Evolutionary conservation across 2,113 vertebrate species (phyloP).

Genomic region (Calcarius ornatus): DNA sequence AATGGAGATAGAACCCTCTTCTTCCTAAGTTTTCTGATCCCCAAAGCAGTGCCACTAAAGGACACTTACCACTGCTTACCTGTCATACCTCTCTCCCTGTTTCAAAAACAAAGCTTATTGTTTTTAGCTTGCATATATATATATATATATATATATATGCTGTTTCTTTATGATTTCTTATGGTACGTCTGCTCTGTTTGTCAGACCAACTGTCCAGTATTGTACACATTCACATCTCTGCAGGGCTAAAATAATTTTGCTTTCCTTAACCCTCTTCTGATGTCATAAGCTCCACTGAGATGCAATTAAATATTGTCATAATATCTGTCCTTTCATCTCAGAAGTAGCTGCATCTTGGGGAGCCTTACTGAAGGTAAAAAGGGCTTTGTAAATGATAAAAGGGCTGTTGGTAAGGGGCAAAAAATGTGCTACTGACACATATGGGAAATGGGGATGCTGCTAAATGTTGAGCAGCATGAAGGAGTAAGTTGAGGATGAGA

Average conservation of each 20-base stretch:
- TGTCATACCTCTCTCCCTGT: neutral
- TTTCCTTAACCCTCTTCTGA: neutral
- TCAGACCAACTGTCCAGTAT: neutral
- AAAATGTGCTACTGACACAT: neutral
- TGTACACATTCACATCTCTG: neutral
- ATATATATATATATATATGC: no score
- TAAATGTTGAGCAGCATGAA: neutral
- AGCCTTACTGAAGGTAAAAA: neutral
- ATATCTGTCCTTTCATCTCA: neutral
- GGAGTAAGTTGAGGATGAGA: neutral
- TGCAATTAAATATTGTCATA: neutral
- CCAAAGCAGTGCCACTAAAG: neutral
- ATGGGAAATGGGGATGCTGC: neutral
- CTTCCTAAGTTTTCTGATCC: neutral
- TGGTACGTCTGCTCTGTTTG: neutral
- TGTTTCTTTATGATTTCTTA: neutral
- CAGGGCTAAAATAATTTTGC: neutral
- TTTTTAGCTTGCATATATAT: neutral
- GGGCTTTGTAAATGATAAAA: neutral
- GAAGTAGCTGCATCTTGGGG: neutral
- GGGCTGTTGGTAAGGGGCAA: neutral
- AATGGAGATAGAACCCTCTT: neutral
- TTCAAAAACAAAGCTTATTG: neutral
- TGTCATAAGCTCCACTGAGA: neutral
- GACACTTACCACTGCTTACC: neutral